phyloP scores from a whole-genome alignment of 2,797 vertebrate species.

The Lutjanus campechanus region DNA sequence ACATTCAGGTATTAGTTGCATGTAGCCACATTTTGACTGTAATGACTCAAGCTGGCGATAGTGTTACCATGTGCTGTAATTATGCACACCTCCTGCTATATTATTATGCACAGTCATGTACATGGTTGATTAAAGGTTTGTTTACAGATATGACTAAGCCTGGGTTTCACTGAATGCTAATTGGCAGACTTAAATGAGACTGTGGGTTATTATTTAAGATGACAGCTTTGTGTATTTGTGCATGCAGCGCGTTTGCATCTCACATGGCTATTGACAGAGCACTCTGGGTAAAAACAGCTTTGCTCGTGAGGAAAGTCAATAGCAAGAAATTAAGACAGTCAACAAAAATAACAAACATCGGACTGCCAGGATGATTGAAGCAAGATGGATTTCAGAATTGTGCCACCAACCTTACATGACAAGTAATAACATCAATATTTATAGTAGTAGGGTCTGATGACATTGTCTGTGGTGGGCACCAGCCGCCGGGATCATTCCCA shows the following conservation, averaged over 20 bases:
- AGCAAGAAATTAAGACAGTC: slow-evolving; percentile 53
- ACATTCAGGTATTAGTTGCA: slow-evolving; percentile 27
- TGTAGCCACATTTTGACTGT: slow-evolving; percentile 11
- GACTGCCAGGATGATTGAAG: background rate
- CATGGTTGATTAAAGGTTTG: slow-evolving; percentile 66
- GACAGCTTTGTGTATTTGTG: slow-evolving; percentile 52
- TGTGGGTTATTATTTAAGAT: slow-evolving; percentile 53
- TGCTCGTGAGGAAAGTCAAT: slow-evolving; percentile 55
- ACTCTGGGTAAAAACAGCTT: slow-evolving; percentile 39
- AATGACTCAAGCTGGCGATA: slow-evolving; percentile 35
- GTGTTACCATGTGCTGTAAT: slow-evolving; percentile 40
- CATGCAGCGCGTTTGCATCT: slow-evolving; percentile 44
- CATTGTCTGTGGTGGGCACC: slow-evolving; percentile 64
- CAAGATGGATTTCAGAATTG: slow-evolving; percentile 39
- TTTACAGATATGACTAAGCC: slow-evolving; percentile 52
- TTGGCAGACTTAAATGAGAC: slow-evolving; percentile 53
- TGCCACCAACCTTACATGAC: slow-evolving; percentile 24
- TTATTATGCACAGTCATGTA: slow-evolving; percentile 59
- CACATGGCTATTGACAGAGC: slow-evolving; percentile 50
- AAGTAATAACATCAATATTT: slow-evolving; percentile 63
- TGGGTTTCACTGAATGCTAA: slow-evolving; percentile 55
- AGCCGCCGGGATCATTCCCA: slow-evolving; percentile 47
- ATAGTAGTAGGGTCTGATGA: slow-evolving; percentile 44
- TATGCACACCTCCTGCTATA: slow-evolving; percentile 22
- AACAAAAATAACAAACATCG: slow-evolving; percentile 53